phyloP scores from a whole-genome alignment of 2,888 invertebrate species.

The Chymomyza procnemis region DNA sequence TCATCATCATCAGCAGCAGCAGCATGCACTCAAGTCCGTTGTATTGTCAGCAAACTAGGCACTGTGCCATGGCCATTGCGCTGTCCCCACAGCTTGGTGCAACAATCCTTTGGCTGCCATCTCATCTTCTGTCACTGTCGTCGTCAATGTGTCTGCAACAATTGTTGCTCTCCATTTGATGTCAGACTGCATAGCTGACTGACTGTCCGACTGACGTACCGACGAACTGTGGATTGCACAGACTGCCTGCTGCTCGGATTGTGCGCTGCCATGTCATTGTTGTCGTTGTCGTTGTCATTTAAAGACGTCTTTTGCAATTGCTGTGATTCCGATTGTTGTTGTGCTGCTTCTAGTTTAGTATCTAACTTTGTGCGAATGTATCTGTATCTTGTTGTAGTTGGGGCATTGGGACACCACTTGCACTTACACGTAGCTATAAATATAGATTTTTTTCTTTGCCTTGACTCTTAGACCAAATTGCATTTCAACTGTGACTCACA shows the following conservation, averaged over 20 bases:
- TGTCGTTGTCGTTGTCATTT: constrained; percentile 40
- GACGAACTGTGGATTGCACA: not conserved
- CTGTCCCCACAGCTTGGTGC: constrained; percentile 5
- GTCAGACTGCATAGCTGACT: constrained; percentile 12
- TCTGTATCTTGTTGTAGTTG: constrained; percentile 36
- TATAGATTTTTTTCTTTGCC: constrained; percentile 28
- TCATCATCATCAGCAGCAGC: not conserved
- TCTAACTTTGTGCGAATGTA: not conserved
- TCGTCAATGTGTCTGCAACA: constrained; percentile 72
- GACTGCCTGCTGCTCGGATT: constrained; percentile 1
- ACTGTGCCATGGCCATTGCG: constrained; percentile 27
- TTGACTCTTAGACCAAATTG: constrained; percentile 50
- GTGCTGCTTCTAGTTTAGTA: constrained; percentile 8
- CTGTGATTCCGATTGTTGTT: constrained; percentile 53
- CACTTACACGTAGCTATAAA: constrained; percentile 53
- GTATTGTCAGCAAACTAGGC: constrained; percentile 37
- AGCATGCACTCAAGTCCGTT: not conserved
- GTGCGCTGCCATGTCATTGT: constrained; percentile 27
- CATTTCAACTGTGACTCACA: constrained; percentile 23
- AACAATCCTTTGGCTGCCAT: constrained; percentile 1
- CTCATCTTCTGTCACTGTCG: constrained; percentile 24
- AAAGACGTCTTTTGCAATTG: constrained; percentile 53
- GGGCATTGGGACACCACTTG: constrained; percentile 69
- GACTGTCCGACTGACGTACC: constrained; percentile 21
- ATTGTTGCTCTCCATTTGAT: constrained; percentile 67